Evolutionary conservation across 2,888 invertebrate species (phyloP).

Genomic region (Ophioninae sp.): DNA sequence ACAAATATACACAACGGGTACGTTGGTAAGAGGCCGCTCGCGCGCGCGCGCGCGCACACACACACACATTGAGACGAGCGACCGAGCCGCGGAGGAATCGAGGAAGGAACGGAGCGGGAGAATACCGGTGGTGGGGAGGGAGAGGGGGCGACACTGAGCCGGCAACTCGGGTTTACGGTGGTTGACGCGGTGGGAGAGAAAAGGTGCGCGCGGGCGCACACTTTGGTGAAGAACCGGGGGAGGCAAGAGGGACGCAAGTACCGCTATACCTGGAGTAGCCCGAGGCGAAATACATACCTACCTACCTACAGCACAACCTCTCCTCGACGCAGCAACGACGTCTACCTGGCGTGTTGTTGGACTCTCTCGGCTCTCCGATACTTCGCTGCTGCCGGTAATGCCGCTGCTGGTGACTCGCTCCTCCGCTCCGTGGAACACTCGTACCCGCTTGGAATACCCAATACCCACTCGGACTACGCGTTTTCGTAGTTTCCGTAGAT

Average conservation of each 20-base stretch:
- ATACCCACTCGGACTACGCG: conserved; percentile 9
- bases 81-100: conserved; percentile 34
- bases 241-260: conserved; percentile 74
- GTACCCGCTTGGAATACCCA: conserved; percentile 23
- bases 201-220: conserved; percentile 48
- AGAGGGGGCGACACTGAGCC: conserved; percentile 9
- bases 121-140: background rate
- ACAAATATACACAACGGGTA: background rate
- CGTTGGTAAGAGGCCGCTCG: conserved; percentile 5
- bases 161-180: conserved; percentile 17
- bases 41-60: too few relatives aligned
- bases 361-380: conserved; percentile 52
- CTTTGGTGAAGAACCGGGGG: conserved; percentile 39
- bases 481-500: conserved; percentile 7
- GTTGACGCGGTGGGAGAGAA: conserved; percentile 51
- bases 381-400: conserved; percentile 29
- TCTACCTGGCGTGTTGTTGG: conserved; percentile 46
- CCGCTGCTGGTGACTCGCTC: conserved; percentile 20
- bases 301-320: conserved; percentile 71
- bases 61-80: too few relatives aligned
- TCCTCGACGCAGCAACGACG: conserved; percentile 46
- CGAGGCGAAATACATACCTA: conserved; percentile 79
- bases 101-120: conserved; percentile 32
- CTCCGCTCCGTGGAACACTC: conserved; percentile 41
- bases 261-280: conserved; percentile 79